phyloP scores from a whole-genome alignment of 2,888 invertebrate genomes.

The Andrena chrysosceles region DNA sequence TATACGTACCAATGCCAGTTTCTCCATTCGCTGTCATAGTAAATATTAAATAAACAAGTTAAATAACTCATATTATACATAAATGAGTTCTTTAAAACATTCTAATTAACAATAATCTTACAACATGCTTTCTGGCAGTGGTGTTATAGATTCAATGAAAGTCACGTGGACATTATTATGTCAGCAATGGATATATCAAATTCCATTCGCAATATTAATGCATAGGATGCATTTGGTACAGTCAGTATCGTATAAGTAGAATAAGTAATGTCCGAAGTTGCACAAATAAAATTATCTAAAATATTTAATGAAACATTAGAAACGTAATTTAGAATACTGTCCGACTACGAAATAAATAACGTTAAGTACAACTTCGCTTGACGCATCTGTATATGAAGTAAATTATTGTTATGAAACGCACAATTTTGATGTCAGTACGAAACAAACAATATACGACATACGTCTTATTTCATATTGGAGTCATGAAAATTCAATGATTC shows the following conservation, averaged over 20 bases:
- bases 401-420: slow-evolving; percentile 27
- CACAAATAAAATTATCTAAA: slow-evolving; percentile 56
- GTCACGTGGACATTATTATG: slow-evolving; percentile 70
- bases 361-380: slow-evolving; percentile 57
- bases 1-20: slow-evolving; percentile 69
- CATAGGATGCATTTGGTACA: slow-evolving; percentile 24
- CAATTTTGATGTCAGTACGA: slow-evolving; percentile 36
- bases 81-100: slow-evolving; percentile 63
- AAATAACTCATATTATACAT: slow-evolving; percentile 50
- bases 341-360: slow-evolving; percentile 46
- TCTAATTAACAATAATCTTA: slow-evolving; percentile 64
- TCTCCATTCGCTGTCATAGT: slow-evolving; percentile 42
- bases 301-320: slow-evolving; percentile 44
- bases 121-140: slow-evolving; percentile 78
- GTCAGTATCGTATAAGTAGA: slow-evolving; percentile 42
- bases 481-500: slow-evolving; percentile 63
- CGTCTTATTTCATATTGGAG: slow-evolving; percentile 36
- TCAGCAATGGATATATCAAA: slow-evolving; percentile 72
- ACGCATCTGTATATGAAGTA: slow-evolving; percentile 9
- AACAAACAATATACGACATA: slow-evolving; percentile 49
- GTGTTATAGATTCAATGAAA: slow-evolving; percentile 71
- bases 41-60: slow-evolving; percentile 57
- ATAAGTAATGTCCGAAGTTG: slow-evolving; percentile 53
- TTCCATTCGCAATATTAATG: slow-evolving; percentile 45
- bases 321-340: slow-evolving; percentile 38